A percentile compares a stretch with the other conserved stretches of the same genome.
Conservation (phyloP, 1,140 invertebrate genomes). For the Leptopilina boulardi region DNA sequence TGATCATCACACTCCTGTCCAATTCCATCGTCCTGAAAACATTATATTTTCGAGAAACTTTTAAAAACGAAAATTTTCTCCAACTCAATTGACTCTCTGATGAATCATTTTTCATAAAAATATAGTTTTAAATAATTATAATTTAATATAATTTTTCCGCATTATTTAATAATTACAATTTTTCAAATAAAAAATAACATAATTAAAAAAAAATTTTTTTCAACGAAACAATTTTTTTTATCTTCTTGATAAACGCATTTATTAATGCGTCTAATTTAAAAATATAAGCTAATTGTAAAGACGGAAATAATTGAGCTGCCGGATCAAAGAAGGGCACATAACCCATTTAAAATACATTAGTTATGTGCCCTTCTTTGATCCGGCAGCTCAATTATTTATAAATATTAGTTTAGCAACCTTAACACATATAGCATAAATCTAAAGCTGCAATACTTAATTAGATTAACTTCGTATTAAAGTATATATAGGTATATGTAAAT, state of each 20-base stretch:
- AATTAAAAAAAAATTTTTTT: too few species aligned
- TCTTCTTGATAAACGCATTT: too few species aligned
- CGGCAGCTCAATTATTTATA: too few species aligned
- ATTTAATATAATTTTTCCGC: too few species aligned
- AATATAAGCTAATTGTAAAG: not conserved
- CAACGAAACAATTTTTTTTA: too few species aligned
- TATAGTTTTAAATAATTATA: not conserved
- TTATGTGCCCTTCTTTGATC: too few species aligned
- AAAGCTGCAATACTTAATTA: not conserved
- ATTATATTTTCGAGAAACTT: conserved; percentile 45
- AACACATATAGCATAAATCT: not conserved
- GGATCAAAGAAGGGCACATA: too few species aligned
- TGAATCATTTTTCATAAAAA: not conserved
- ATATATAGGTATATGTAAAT: not conserved
- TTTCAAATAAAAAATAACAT: too few species aligned
- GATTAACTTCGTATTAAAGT: not conserved
- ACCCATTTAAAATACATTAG: too few species aligned
- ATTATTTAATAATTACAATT: too few species aligned
- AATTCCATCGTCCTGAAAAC: conserved; percentile 63
- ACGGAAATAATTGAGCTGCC: too few species aligned
- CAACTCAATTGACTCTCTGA: not conserved
- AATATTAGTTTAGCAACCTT: not conserved
- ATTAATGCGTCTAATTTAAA: not conserved
- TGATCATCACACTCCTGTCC: conserved; percentile 54
- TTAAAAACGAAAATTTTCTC: not conserved